Percentiles rank a stretch among this genome's conserved stretches.
Evolutionary conservation across 2,113 vertebrate genomes (phyloP).

Genomic region (Haplochromis vanheusdeni): DNA sequence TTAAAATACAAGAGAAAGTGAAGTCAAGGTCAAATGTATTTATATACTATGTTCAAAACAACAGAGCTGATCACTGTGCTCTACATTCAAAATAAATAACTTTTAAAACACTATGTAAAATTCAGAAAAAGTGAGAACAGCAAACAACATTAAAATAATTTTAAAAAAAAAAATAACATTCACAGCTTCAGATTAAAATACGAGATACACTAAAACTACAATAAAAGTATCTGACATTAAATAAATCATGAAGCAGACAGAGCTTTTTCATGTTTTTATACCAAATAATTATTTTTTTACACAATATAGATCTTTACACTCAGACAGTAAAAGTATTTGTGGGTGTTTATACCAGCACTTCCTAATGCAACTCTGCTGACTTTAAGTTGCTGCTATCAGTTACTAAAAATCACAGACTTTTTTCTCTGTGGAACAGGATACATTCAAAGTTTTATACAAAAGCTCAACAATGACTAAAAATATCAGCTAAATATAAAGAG

Average conservation of each 20-base stretch:
- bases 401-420: not conserved
- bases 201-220: not conserved
- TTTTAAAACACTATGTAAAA: not conserved
- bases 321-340: not conserved
- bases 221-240: not conserved
- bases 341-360: accelerated
- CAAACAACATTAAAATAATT: not conserved
- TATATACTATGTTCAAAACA: not conserved
- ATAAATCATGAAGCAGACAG: accelerated
- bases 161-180: not conserved
- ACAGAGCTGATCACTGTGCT: not conserved
- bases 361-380: not conserved
- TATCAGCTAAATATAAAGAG: not conserved
- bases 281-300: not conserved
- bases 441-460: not conserved
- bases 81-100: not conserved
- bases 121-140: not conserved
- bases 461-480: not conserved
- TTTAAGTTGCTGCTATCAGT: not conserved
- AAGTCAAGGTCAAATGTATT: accelerated
- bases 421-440: not conserved
- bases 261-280: not conserved
- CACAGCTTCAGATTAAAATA: not conserved
- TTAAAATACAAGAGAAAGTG: not conserved
- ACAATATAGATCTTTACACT: not conserved